A percentile compares a stretch with the other conserved stretches of the same genome.
Evolutionary conservation across 2,888 invertebrate genomes (phyloP).

Genomic region (Tridacna gigas): DNA sequence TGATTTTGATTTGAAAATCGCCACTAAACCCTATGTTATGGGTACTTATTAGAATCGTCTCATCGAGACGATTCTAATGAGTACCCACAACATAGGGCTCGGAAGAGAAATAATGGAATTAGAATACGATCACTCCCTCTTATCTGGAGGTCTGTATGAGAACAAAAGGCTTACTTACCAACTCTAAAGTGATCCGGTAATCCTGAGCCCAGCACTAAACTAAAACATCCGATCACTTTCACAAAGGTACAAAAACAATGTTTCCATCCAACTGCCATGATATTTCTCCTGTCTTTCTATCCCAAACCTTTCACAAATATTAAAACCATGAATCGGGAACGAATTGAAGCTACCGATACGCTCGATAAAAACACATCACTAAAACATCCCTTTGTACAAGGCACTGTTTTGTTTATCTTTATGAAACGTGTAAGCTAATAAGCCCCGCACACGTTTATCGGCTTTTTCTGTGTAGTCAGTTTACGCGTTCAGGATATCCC

Average conservation of each 20-base stretch:
- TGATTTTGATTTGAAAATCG: too few relatives aligned
- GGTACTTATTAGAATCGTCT: too few relatives aligned
- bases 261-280: constrained; percentile 16
- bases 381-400: neutral
- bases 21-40: too few relatives aligned
- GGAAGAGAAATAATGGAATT: too few relatives aligned
- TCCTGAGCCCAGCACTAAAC: constrained; percentile 4
- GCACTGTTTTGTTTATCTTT: constrained; percentile 1
- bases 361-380: constrained; percentile 1
- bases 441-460: constrained; percentile 8
- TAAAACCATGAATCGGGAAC: neutral
- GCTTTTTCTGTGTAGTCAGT: neutral
- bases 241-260: constrained; percentile 11
- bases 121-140: too few relatives aligned
- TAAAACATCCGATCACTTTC: constrained; percentile 6
- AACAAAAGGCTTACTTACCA: neutral
- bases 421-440: neutral
- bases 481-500: too few relatives aligned
- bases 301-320: neutral
- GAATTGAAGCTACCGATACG: neutral
- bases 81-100: too few relatives aligned
- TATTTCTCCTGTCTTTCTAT: neutral
- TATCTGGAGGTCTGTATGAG: too few relatives aligned
- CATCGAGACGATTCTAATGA: too few relatives aligned
- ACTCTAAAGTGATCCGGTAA: constrained; percentile 31